Conservation (phyloP, 2,888 invertebrate genomes). For the Patella depressa region DNA sequence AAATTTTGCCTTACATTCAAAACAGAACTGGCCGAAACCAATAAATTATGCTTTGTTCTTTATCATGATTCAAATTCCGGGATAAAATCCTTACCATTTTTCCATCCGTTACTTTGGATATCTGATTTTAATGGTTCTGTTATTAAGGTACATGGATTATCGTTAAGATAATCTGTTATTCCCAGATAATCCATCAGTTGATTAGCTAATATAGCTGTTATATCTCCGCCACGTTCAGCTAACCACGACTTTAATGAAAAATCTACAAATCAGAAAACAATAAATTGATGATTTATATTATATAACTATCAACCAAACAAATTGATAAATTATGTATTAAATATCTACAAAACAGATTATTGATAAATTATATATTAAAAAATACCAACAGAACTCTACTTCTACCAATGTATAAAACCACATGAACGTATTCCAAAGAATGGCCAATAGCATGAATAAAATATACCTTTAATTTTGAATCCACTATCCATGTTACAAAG, state of each 20-base stretch:
- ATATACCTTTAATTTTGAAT: conserved; percentile 19
- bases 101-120: conserved; percentile 6
- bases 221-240: conserved; percentile 12
- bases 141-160: conserved; percentile 13
- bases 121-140: conserved; percentile 16
- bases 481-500: conserved; percentile 15
- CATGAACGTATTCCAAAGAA: too few species aligned
- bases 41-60: too few species aligned
- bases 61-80: too few species aligned
- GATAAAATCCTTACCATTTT: not conserved
- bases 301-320: too few species aligned
- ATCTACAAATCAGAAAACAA: conserved; percentile 5
- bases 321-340: not conserved
- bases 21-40: too few species aligned
- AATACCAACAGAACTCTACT: too few species aligned
- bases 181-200: conserved; percentile 23
- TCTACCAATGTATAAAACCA: too few species aligned
- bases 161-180: conserved; percentile 14
- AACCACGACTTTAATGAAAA: conserved; percentile 19
- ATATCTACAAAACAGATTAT: conserved; percentile 11
- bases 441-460: too few species aligned
- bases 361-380: too few species aligned
- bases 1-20: too few species aligned
- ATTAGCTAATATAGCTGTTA: conserved; percentile 16
- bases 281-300: too few species aligned